Evolutionary conservation across 2,113 vertebrate genomes (phyloP).

Genomic region (Martes martes): DNA sequence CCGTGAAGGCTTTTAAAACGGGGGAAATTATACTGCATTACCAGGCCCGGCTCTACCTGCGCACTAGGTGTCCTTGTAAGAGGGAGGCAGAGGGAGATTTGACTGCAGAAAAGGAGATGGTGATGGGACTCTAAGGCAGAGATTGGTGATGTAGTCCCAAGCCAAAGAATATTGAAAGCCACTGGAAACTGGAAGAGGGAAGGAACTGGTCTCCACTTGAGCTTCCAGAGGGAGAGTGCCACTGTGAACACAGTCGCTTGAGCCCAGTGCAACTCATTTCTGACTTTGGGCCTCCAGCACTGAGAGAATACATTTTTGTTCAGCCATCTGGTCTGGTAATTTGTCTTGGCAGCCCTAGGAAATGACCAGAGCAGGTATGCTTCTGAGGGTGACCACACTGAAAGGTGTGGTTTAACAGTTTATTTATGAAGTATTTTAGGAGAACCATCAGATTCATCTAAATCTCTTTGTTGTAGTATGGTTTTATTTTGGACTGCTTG

Average conservation of each 20-base stretch:
- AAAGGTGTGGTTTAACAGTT: not conserved
- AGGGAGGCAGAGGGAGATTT: not conserved
- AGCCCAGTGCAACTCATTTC: not conserved
- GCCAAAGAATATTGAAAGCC: not conserved
- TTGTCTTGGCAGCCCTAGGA: not conserved
- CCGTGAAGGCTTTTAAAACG: not conserved
- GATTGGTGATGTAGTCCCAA: not conserved
- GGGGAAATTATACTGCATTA: not conserved
- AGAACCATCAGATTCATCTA: not conserved
- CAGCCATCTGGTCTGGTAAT: not conserved
- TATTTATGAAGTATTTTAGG: not conserved
- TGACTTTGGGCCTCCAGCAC: not conserved
- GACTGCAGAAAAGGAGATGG: not conserved
- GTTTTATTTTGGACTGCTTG: not conserved
- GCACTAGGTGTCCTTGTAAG: not conserved
- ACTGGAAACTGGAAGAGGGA: not conserved
- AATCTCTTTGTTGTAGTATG: not conserved
- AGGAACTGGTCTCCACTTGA: not conserved
- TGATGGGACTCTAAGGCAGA: not conserved
- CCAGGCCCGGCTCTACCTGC: not conserved
- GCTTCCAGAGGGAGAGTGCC: fast-evolving
- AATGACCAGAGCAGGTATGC: not conserved
- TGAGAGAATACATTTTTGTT: not conserved
- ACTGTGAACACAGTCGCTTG: not conserved
- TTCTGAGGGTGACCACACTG: not conserved